phyloP scores from a whole-genome alignment of 2,888 invertebrate species.

The Tipula lateralis region DNA sequence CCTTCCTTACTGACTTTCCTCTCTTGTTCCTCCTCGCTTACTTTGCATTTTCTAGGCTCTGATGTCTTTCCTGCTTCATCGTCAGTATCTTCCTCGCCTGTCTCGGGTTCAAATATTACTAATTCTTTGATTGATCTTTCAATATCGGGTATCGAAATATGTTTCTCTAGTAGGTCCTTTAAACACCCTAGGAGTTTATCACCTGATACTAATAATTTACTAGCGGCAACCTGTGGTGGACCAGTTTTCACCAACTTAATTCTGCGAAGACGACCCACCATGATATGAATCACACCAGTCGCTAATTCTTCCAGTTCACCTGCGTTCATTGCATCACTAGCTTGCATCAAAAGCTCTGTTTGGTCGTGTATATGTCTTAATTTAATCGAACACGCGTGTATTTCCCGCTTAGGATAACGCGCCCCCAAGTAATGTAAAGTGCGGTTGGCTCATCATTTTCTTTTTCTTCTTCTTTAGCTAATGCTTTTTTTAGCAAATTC shows the following conservation, averaged over 20 bases:
- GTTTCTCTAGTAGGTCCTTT: background rate
- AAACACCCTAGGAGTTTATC: background rate
- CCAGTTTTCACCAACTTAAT: background rate
- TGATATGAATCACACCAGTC: background rate
- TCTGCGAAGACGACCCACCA: background rate
- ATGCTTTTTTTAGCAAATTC: no score
- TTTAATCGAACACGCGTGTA: background rate
- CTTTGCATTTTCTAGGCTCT: no score
- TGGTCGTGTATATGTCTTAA: background rate
- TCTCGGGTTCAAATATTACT: background rate
- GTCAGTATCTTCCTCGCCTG: background rate
- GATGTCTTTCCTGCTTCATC: background rate
- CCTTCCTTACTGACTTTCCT: no score
- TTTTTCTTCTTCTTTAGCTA: no score
- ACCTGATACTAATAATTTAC: background rate
- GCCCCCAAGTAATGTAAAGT: background rate
- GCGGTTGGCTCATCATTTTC: no score
- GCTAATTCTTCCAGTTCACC: background rate
- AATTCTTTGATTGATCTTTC: background rate
- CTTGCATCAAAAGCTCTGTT: background rate
- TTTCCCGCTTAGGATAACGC: background rate
- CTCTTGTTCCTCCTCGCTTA: no score
- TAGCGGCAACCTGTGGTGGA: background rate
- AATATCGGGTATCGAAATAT: background rate
- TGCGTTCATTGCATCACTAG: no score